These are phyloP conservation scores for Erannis defoliaria DNA, from an alignment of 2,888 invertebrate genomes.

Conservation along the genomic window DNA sequence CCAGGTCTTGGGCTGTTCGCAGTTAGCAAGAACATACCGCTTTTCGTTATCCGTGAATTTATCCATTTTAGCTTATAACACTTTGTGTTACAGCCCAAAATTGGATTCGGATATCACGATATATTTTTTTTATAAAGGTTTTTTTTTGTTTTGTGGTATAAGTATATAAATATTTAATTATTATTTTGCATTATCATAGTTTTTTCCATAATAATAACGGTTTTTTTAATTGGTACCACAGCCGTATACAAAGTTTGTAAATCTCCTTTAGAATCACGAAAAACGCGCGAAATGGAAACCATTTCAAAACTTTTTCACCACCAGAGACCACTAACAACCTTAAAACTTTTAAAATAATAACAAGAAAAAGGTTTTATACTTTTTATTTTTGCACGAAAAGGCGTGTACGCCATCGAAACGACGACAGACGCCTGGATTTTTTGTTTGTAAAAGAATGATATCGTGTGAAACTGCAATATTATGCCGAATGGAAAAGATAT, in stretches of 20 bases:
- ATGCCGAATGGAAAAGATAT: conserved; percentile 20
- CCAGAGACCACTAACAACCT: background rate
- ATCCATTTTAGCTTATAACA: conserved; percentile 14
- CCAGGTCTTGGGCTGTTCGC: conserved; percentile 75
- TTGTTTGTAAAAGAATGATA: conserved; percentile 5
- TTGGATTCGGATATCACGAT: too few species aligned
- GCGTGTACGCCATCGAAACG: conserved; percentile 10
- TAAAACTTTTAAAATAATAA: background rate
- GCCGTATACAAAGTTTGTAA: background rate
- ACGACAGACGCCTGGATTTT: background rate
- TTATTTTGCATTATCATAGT: too few species aligned
- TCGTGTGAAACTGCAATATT: conserved; percentile 32
- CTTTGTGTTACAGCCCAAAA: background rate
- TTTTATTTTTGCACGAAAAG: background rate
- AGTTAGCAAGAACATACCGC: conserved; percentile 28
- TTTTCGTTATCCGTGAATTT: conserved; percentile 32
- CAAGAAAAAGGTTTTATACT: conserved; percentile 1
- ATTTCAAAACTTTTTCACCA: background rate
- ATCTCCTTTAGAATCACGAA: conserved; percentile 4
- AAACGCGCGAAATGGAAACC: background rate
- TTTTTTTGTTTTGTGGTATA: too few species aligned
- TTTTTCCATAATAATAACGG: too few species aligned
- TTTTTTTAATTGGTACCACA: background rate
- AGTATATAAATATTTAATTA: too few species aligned
- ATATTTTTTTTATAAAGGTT: too few species aligned